A percentile compares a stretch with the other conserved stretches of the same genome.
These are phyloP conservation scores for Armadillidium nasatum DNA, from an alignment of 1,140 invertebrate species.

Conservation along the genomic window DNA sequence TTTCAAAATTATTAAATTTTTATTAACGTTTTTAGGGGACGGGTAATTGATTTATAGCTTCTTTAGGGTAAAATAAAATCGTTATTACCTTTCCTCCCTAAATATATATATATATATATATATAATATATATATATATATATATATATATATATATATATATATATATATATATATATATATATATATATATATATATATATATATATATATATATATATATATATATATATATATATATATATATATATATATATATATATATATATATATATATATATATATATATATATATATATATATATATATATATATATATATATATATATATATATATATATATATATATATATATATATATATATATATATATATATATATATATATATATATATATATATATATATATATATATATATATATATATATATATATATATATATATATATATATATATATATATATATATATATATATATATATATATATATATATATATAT, in stretches of 20 bases:
- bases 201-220: not conserved
- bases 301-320: slow-evolving; percentile 11
- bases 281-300: not conserved
- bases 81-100: not conserved
- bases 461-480: not conserved
- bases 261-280: slow-evolving; percentile 1
- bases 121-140: not conserved
- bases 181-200: not conserved
- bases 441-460: not conserved
- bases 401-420: not conserved
- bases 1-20: too few relatives aligned
- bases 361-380: slow-evolving; percentile 3
- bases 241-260: not conserved
- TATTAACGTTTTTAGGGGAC: too few relatives aligned
- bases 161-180: not conserved
- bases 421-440: not conserved
- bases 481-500: not conserved
- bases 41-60: too few relatives aligned
- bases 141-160: not conserved
- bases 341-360: too few relatives aligned
- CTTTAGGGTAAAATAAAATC: too few relatives aligned
- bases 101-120: not conserved
- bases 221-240: not conserved
- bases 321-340: not conserved
- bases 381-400: not conserved